Evolutionary conservation across 1,140 invertebrate genomes (phyloP).

Genomic region (Brachionus manjavacas): DNA sequence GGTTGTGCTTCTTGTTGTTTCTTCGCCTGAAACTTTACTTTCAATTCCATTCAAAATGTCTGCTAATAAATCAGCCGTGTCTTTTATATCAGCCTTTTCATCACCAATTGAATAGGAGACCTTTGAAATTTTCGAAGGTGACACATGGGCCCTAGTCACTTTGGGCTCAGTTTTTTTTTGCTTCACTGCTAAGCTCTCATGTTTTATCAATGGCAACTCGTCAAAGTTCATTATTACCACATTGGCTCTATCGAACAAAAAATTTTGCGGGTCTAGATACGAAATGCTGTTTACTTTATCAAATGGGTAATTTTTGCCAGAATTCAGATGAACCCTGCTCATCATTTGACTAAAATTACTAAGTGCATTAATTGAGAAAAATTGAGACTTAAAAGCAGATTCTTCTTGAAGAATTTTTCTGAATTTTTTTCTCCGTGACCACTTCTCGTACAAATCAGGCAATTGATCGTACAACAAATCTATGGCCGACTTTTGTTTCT

Average conservation of each 20-base stretch:
- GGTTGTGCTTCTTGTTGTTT: not conserved
- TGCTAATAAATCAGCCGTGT: conserved; percentile 14
- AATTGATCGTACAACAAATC: conserved; percentile 12
- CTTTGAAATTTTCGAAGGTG: conserved; percentile 1
- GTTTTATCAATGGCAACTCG: not conserved
- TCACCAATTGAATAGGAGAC: not conserved
- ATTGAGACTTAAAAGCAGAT: conserved; percentile 29
- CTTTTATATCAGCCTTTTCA: conserved; percentile 7
- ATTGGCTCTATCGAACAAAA: conserved; percentile 33
- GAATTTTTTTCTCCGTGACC: conserved; percentile 12
- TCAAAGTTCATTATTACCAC: conserved; percentile 12
- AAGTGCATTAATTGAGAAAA: not conserved
- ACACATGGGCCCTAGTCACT: not conserved
- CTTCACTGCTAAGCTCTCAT: not conserved
- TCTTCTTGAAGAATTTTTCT: conserved; percentile 13
- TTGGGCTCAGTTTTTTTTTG: not conserved
- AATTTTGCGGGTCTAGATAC: conserved; percentile 1
- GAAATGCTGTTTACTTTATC: not conserved
- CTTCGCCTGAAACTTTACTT: not conserved
- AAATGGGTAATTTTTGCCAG: not conserved
- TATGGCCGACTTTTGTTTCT: conserved; percentile 28
- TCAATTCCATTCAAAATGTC: conserved; percentile 22
- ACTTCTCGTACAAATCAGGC: conserved; percentile 32
- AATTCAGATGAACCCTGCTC: not conserved
- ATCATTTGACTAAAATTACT: conserved; percentile 22